phyloP scores from a whole-genome alignment of 35 echinoderm and acorn worm species.

The Acanthaster planci region DNA sequence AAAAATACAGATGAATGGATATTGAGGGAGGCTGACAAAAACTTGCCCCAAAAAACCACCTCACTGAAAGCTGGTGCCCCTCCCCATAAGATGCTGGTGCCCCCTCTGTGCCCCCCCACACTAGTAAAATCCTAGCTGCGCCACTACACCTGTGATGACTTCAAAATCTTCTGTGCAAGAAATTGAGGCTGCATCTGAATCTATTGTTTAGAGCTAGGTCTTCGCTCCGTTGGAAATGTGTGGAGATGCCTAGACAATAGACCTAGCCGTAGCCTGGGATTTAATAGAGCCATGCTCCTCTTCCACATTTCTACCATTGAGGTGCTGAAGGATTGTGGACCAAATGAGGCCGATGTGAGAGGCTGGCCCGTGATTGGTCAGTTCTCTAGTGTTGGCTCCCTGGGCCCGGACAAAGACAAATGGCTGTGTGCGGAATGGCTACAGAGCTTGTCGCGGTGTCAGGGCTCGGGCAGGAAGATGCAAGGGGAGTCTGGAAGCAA shows the following conservation, averaged over 20 bases:
- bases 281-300: background rate
- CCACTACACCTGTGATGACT: too few species aligned
- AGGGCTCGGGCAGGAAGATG: slow-evolving; percentile 37
- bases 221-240: too few species aligned
- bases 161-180: background rate
- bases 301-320: background rate
- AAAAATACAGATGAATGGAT: too few species aligned
- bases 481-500: slow-evolving; percentile 37
- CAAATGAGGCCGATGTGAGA: slow-evolving; percentile 30
- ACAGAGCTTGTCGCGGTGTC: slow-evolving; percentile 61
- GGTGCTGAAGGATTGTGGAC: slow-evolving; percentile 62
- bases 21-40: too few species aligned
- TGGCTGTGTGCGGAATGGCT: slow-evolving; percentile 87
- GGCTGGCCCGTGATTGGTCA: slow-evolving; percentile 91
- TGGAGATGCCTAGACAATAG: too few species aligned
- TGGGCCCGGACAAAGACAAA: slow-evolving; percentile 82
- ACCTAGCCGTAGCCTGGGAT: background rate
- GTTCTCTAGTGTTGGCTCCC: slow-evolving; percentile 91
- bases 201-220: too few species aligned
- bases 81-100: too few species aligned
- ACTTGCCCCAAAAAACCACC: too few species aligned
- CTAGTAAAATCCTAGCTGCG: too few species aligned
- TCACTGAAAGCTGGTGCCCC: too few species aligned
- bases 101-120: too few species aligned
- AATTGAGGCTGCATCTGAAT: too few species aligned